Evolutionary conservation across 1,140 invertebrate genomes (phyloP).

Genomic region (Aphelenchoides fujianensis): DNA sequence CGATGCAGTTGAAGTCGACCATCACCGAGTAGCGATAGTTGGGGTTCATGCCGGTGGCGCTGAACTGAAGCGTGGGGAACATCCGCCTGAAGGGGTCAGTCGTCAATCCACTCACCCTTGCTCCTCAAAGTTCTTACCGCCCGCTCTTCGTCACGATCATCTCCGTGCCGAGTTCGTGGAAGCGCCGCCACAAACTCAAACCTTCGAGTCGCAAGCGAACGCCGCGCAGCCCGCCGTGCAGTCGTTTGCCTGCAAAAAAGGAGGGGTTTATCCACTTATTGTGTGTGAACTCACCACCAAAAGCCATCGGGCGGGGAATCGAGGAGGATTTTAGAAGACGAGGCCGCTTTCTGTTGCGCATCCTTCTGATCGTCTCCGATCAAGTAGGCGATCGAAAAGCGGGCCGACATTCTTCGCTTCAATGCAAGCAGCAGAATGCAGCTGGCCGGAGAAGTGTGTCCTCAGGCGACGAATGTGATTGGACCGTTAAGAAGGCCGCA

Average conservation of each 20-base stretch:
- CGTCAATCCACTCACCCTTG: not conserved
- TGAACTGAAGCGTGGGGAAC: slow-evolving; percentile 90
- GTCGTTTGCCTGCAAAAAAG: not conserved
- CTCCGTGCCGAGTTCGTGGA: slow-evolving; percentile 63
- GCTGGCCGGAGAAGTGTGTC: slow-evolving; percentile 1
- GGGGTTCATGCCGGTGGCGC: slow-evolving; percentile 81
- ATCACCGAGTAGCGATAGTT: slow-evolving; percentile 86
- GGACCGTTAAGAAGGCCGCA: not conserved
- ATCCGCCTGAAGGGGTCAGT: slow-evolving; percentile 71
- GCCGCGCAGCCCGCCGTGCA: slow-evolving; percentile 69
- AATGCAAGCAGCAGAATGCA: not conserved
- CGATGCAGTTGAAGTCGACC: slow-evolving; percentile 94
- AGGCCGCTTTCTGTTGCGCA: not conserved
- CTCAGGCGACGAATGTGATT: not conserved
- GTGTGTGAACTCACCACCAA: too few species aligned
- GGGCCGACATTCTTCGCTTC: not conserved
- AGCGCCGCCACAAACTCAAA: slow-evolving; percentile 58
- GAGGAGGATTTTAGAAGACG: too few species aligned
- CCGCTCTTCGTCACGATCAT: slow-evolving; percentile 66
- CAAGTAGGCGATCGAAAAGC: not conserved
- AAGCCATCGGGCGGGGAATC: too few species aligned
- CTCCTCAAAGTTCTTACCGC: slow-evolving; percentile 53
- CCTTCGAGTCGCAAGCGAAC: slow-evolving; percentile 32
- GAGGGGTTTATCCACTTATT: too few species aligned
- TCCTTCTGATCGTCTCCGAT: not conserved